Conservation (phyloP, 2,888 invertebrate species). For the Chloroclystis v-ata region DNA sequence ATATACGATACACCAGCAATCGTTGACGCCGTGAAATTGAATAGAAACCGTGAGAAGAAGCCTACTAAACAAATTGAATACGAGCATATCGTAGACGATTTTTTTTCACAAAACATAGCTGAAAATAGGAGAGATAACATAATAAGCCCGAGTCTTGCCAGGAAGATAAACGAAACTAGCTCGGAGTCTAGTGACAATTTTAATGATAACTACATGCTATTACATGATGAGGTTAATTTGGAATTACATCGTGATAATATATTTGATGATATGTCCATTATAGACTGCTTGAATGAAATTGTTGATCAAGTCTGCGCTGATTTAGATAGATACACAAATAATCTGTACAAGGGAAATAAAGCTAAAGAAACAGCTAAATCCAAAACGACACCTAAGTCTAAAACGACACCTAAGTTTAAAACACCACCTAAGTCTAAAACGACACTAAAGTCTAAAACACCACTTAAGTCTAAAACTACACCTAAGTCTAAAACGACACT, state of each 20-base stretch:
- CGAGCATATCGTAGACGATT: too few relatives aligned
- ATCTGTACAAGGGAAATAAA: conserved; percentile 32
- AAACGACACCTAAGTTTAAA: too few relatives aligned
- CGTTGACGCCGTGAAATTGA: conserved; percentile 35
- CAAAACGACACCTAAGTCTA: conserved; percentile 14
- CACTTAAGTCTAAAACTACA: conserved; percentile 16
- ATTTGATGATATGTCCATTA: conserved; percentile 41
- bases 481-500: conserved; percentile 21
- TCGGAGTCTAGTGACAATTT: conserved; percentile 49
- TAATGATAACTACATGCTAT: conserved; percentile 31
- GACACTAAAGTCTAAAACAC: too few relatives aligned
- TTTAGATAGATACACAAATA: conserved; percentile 44
- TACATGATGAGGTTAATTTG: conserved; percentile 26
- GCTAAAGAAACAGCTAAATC: conserved; percentile 20
- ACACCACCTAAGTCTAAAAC: conserved; percentile 19
- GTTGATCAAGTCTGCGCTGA: conserved; percentile 54
- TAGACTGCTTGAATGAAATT: conserved; percentile 52
- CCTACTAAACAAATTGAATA: conserved; percentile 12
- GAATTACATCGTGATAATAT: conserved; percentile 30
- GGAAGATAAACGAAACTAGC: conserved; percentile 51
- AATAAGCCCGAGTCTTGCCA: conserved; percentile 54
- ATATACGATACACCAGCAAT: conserved; percentile 43
- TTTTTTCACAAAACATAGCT: conserved; percentile 50
- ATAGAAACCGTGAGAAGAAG: conserved; percentile 19
- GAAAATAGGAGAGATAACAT: conserved; percentile 38